phyloP scores from a whole-genome alignment of 2,888 invertebrate genomes.

The Elmis aenea region DNA sequence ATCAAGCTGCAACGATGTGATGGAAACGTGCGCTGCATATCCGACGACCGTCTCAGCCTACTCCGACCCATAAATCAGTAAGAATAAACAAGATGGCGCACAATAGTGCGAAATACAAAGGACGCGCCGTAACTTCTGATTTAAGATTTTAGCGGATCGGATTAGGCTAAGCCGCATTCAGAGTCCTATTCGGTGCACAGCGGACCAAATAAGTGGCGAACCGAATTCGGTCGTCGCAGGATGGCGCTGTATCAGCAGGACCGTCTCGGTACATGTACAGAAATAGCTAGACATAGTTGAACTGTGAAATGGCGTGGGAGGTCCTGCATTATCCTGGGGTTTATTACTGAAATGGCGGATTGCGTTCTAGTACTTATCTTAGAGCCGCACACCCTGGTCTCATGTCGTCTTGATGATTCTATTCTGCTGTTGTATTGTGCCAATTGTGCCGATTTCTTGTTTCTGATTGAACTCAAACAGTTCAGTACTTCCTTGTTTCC shows the following conservation, averaged over 20 bases:
- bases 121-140: constrained; percentile 41
- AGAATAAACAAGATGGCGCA: constrained; percentile 41
- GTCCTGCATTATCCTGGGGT: constrained; percentile 11
- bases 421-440: constrained; percentile 30
- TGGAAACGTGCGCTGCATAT: constrained; percentile 15
- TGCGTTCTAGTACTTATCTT: constrained; percentile 31
- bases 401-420: constrained; percentile 29
- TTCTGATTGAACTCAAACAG: constrained; percentile 33
- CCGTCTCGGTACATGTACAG: constrained; percentile 9
- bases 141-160: constrained; percentile 43
- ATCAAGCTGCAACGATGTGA: no score
- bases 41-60: constrained; percentile 16
- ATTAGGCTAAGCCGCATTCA: constrained; percentile 31
- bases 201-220: constrained; percentile 16
- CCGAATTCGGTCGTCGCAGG: constrained; percentile 8
- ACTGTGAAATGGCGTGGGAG: constrained; percentile 16
- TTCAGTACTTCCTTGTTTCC: constrained; percentile 19
- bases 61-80: constrained; percentile 34
- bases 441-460: constrained; percentile 36
- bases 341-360: constrained; percentile 20
- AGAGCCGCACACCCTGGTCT: constrained; percentile 27
- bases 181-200: constrained; percentile 19
- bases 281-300: constrained; percentile 17
- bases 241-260: constrained; percentile 7
- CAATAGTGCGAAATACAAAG: constrained; percentile 37